These are phyloP conservation scores for Anseranas semipalmata DNA, from an alignment of 2,113 vertebrate genomes.

Conservation along the genomic window DNA sequence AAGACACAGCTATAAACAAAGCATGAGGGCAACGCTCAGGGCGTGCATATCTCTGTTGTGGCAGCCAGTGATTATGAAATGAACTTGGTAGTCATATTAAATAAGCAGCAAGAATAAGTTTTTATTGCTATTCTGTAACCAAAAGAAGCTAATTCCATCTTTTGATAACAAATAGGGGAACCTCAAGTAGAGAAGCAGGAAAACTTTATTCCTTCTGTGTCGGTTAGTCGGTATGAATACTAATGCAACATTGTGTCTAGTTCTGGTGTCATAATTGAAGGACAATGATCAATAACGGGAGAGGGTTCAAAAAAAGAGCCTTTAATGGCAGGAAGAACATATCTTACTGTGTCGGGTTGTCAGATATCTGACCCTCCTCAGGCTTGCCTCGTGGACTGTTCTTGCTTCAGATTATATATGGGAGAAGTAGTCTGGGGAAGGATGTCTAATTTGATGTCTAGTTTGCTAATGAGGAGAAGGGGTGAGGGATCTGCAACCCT, in stretches of 20 bases:
- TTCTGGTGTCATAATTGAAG: background rate
- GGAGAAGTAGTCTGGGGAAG: background rate
- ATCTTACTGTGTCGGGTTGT: background rate
- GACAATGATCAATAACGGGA: background rate
- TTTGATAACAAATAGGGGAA: background rate
- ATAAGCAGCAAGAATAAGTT: rapidly evolving
- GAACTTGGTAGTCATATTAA: background rate
- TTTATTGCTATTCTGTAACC: background rate
- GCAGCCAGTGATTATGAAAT: background rate
- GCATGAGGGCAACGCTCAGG: rapidly evolving
- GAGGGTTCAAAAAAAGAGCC: background rate
- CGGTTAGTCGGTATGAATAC: background rate
- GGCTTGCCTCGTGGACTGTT: background rate
- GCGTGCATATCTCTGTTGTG: background rate
- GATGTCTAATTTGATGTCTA: background rate
- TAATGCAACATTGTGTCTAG: background rate
- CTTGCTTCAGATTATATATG: background rate
- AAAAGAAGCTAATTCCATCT: background rate
- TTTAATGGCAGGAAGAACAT: background rate
- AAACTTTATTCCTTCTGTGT: background rate
- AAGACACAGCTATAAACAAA: background rate
- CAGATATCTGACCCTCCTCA: rapidly evolving
- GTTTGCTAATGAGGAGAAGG: background rate
- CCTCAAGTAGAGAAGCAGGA: background rate
- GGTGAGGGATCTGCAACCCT: background rate